These are phyloP conservation scores for Limnothrissa miodon DNA, from an alignment of 2,113 vertebrate species.

Conservation along the genomic window DNA sequence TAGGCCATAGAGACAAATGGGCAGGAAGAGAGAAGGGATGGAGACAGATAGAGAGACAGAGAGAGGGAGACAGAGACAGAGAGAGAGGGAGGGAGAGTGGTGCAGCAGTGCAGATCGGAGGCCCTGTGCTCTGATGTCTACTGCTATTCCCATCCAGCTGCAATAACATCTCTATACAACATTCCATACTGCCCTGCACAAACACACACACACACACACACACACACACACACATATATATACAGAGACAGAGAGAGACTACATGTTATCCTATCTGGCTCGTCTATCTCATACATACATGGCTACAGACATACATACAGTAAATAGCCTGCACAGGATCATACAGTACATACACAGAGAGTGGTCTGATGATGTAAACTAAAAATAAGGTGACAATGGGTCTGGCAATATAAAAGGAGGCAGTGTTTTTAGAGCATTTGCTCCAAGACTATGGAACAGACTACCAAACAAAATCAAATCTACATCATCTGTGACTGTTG, in stretches of 20 bases:
- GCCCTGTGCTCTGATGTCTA: conserved; percentile 26
- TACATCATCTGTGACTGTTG: too few species aligned
- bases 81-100: neutral
- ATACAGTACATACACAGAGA: too few species aligned
- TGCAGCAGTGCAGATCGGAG: conserved; percentile 18
- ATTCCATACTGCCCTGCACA: conserved; percentile 19
- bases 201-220: conserved; percentile 22
- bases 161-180: conserved; percentile 38
- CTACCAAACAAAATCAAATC: too few species aligned
- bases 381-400: too few species aligned
- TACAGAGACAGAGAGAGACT: neutral
- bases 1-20: neutral
- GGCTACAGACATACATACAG: neutral
- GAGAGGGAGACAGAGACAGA: neutral
- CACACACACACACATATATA: neutral
- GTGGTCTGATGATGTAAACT: too few species aligned
- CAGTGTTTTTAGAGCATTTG: too few species aligned
- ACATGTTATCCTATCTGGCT: neutral
- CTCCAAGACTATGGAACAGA: too few species aligned
- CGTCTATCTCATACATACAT: neutral
- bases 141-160: conserved; percentile 51
- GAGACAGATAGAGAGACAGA: neutral
- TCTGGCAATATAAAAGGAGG: too few species aligned
- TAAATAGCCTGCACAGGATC: too few species aligned
- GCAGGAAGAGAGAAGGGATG: neutral